Conservation (phyloP, 2,888 invertebrate species). For the Gibbula magus region DNA sequence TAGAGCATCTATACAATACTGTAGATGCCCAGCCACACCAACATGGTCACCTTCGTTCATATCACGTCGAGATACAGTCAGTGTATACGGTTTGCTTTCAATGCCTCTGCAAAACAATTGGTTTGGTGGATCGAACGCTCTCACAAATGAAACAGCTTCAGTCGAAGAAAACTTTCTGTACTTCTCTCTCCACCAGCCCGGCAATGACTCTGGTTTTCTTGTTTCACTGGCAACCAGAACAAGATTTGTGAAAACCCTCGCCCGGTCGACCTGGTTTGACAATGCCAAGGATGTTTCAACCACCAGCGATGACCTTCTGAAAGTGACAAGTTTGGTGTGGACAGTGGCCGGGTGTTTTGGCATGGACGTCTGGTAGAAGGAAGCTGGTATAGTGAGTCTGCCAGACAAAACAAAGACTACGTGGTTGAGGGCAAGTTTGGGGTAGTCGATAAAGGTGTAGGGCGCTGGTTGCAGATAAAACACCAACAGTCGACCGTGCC, state of each 20-base stretch:
- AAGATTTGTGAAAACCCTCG: background rate
- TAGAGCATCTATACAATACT: background rate
- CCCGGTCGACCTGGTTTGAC: too few relatives aligned
- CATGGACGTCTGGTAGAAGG: background rate
- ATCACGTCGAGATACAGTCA: background rate
- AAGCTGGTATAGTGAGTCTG: too few relatives aligned
- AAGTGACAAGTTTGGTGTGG: background rate
- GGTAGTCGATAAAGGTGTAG: too few relatives aligned
- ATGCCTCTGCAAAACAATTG: background rate
- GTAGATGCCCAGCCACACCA: background rate
- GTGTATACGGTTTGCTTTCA: background rate
- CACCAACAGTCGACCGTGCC: too few relatives aligned
- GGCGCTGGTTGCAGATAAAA: too few relatives aligned
- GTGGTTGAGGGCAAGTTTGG: too few relatives aligned
- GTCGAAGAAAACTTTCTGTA: background rate
- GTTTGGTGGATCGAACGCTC: background rate
- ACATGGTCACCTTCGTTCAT: background rate
- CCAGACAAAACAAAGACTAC: too few relatives aligned
- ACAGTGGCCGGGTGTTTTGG: background rate
- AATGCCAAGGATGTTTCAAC: background rate
- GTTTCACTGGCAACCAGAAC: background rate
- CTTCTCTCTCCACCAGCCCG: background rate
- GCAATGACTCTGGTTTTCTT: background rate
- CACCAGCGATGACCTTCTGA: background rate
- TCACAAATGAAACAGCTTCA: background rate